Conservation (phyloP, 2,888 invertebrate genomes). For the Mamestra brassicae region DNA sequence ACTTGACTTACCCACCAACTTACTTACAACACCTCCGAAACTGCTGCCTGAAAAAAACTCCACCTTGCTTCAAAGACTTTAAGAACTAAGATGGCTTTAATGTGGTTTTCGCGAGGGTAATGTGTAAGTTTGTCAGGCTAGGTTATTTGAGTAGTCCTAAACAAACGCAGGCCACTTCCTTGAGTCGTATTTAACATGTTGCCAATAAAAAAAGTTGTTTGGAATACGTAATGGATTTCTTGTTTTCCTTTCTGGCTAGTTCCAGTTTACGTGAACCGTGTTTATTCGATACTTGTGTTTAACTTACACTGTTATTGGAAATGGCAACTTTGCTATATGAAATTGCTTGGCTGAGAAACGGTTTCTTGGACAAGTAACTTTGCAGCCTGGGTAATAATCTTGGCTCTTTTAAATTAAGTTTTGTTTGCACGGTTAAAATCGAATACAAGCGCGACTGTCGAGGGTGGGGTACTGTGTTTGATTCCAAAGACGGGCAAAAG, state of each 20-base stretch:
- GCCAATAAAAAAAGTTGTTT: slow-evolving; percentile 82
- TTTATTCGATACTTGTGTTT: slow-evolving; percentile 60
- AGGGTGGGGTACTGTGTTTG: too few relatives aligned
- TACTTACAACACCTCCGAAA: slow-evolving; percentile 21
- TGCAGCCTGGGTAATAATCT: not conserved
- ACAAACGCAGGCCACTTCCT: slow-evolving; percentile 76
- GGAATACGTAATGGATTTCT: slow-evolving; percentile 79
- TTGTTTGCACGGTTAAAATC: too few relatives aligned
- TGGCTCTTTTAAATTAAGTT: slow-evolving; percentile 13
- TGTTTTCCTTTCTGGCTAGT: slow-evolving; percentile 73
- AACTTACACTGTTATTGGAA: slow-evolving; percentile 42
- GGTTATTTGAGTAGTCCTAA: slow-evolving; percentile 77
- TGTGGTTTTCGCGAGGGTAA: slow-evolving; percentile 22
- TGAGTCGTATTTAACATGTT: slow-evolving; percentile 80
- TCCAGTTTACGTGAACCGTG: slow-evolving; percentile 51
- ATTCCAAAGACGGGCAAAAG: too few relatives aligned
- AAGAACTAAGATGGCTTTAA: slow-evolving; percentile 5
- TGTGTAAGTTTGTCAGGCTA: slow-evolving; percentile 51
- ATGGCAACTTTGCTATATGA: slow-evolving; percentile 44
- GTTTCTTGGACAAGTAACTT: slow-evolving; percentile 29
- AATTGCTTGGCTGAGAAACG: slow-evolving; percentile 19
- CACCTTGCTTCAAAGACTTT: not conserved
- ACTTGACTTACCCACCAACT: slow-evolving; percentile 58
- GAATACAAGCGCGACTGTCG: too few relatives aligned
- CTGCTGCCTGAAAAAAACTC: not conserved